These are phyloP conservation scores for Zosterops lateralis DNA, from an alignment of 2,113 vertebrate genomes.

Conservation along the genomic window DNA sequence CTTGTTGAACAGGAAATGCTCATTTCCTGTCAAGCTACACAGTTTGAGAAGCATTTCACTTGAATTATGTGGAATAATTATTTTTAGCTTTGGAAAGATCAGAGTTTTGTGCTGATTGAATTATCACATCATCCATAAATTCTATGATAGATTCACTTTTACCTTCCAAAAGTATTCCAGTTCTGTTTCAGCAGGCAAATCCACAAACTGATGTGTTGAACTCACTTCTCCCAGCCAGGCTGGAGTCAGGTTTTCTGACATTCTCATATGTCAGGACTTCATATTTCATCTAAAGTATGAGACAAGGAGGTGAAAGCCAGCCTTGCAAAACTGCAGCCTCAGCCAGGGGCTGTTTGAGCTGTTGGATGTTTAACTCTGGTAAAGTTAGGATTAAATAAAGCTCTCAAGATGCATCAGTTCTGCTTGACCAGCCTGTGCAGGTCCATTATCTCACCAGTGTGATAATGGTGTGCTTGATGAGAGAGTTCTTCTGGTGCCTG, in stretches of 20 bases:
- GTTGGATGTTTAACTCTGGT: not conserved
- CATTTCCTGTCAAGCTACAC: not conserved
- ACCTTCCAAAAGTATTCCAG: not conserved
- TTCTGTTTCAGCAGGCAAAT: not conserved
- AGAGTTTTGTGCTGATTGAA: not conserved
- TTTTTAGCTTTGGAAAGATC: not conserved
- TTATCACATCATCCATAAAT: not conserved
- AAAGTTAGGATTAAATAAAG: not conserved
- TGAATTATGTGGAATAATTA: not conserved
- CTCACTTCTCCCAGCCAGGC: not conserved
- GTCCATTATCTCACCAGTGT: not conserved
- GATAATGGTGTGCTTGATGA: not conserved
- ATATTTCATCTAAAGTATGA: not conserved
- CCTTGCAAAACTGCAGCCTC: not conserved
- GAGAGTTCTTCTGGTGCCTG: not conserved
- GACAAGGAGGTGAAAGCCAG: not conserved
- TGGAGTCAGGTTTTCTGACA: not conserved
- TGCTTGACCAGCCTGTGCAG: not conserved
- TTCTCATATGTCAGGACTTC: not conserved
- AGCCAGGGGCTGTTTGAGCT: not conserved
- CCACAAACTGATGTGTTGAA: not conserved
- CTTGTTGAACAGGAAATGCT: not conserved
- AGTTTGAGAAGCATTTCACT: not conserved
- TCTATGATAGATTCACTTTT: not conserved
- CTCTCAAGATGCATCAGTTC: not conserved